Conservation (phyloP, 1,140 invertebrate species). For the Drosophila lowei region DNA sequence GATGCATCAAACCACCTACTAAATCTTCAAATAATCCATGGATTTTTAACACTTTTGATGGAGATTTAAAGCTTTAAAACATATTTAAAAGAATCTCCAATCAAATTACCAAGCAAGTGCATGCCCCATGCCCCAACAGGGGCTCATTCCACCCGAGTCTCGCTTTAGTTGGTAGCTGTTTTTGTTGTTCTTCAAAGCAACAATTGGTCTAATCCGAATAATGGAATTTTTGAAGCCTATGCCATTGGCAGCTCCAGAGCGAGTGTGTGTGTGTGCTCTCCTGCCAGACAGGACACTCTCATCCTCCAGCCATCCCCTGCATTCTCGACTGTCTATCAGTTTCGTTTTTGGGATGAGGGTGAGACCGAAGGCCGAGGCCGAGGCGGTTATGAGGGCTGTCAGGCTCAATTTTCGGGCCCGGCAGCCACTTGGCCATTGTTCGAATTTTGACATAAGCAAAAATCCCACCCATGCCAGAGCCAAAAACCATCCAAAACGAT, state of each 20-base stretch:
- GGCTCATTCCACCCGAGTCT: neutral
- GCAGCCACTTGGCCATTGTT: slow-evolving; percentile 76
- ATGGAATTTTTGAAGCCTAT: slow-evolving; percentile 56
- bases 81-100: too few relatives aligned
- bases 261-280: neutral
- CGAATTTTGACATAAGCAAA: slow-evolving; percentile 76
- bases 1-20: too few relatives aligned
- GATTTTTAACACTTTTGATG: too few relatives aligned
- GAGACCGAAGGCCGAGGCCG: neutral
- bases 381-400: slow-evolving; percentile 50
- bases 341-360: slow-evolving; percentile 1
- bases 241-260: slow-evolving; percentile 27
- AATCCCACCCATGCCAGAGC: slow-evolving; percentile 52
- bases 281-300: too few relatives aligned
- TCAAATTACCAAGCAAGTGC: too few relatives aligned
- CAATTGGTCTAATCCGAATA: slow-evolving; percentile 72
- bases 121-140: neutral
- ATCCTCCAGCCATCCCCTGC: neutral
- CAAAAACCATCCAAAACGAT: slow-evolving; percentile 7
- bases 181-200: slow-evolving; percentile 24
- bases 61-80: too few relatives aligned
- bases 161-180: neutral
- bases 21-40: too few relatives aligned
- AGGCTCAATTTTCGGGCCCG: slow-evolving; percentile 69
- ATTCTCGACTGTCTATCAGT: slow-evolving; percentile 30